Base-by-base conservation (phyloP, 1,140 invertebrate species). In the Cryptotermes secundus region DNA sequence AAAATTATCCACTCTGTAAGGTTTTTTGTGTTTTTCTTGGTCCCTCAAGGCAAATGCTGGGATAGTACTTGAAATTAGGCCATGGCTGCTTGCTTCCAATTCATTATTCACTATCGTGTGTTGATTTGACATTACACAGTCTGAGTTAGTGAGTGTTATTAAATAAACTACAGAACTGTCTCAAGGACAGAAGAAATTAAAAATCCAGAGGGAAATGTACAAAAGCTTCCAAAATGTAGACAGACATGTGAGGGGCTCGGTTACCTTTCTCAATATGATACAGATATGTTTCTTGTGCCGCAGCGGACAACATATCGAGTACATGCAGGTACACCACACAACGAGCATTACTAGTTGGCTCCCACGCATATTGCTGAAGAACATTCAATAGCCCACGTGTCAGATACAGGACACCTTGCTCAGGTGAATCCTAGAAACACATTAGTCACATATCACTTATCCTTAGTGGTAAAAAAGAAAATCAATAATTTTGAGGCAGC, bases 261-360 rank as follows among this genome's bases (percentile, higher is more conserved):
- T 86, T 90, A 96, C 96, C 94, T 93, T 94, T 93, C 85, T 95
- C 94, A 83, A 97, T 92, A 87, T 96, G 94, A 89, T 97, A 97
- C 2, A 93, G 92, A 90, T 96, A 97, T 81, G 88, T 91, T 87
- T 97, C 95, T 88, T 97, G 96, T 34, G 92, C 92, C 87, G 94
- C 92, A 24, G 94, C 92, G 72, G 94, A 94, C 10, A 98, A 89
- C 84, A 97, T 90, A 87, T 96, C 94, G 4, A 98, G 88, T 9
- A 95, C 93, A 86, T 93, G 92, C 3, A 96, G 88, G 88, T 95
- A 96, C 36, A 97, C 89, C 24, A 91, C 88, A 6, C 91, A 89
- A 80, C 95, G 93, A 36, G 90, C 91, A 34, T 89, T 90, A 45
- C 89, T 90, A 83, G 91, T 89, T 2, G 90, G 86, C 7, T 94